Conservation (phyloP, 37 sponge, comb jelly and placozoan genomes). For the Cliona cf. orientalis region DNA sequence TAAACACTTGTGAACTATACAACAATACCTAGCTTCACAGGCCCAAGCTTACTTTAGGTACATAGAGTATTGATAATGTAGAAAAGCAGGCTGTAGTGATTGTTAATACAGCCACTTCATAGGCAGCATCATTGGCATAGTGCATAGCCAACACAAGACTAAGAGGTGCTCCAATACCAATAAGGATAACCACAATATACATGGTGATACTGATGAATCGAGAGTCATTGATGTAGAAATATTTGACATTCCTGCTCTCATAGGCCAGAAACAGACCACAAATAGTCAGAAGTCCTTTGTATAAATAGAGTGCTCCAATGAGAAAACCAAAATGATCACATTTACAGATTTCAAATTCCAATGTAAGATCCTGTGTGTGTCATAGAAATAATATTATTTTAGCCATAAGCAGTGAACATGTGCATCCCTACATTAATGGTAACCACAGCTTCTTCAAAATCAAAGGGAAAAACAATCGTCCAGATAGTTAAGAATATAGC, state of each 20-base stretch:
- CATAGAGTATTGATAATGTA: constrained; percentile 31
- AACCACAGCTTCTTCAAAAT: not conserved
- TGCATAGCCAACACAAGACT: constrained; percentile 36
- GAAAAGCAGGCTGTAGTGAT: constrained; percentile 13
- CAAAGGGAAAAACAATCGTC: constrained; percentile 41
- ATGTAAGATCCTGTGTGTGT: not conserved
- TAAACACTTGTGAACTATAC: no score
- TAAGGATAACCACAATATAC: constrained; percentile 50
- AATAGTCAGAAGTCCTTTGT: constrained; percentile 56
- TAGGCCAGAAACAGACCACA: constrained; percentile 79
- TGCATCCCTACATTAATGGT: not conserved
- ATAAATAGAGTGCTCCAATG: constrained; percentile 56
- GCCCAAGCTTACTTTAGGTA: constrained; percentile 39
- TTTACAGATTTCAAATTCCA: constrained; percentile 13
- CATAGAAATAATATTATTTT: not conserved
- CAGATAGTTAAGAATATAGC: constrained; percentile 32
- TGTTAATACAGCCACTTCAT: constrained; percentile 38
- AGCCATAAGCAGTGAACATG: not conserved
- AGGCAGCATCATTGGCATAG: constrained; percentile 29
- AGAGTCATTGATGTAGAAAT: constrained; percentile 63
- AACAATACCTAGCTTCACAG: not conserved
- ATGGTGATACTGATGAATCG: constrained; percentile 44
- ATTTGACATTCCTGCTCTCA: constrained; percentile 79
- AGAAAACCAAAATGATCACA: constrained; percentile 40
- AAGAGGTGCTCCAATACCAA: constrained; percentile 47